phyloP scores from a whole-genome alignment of 2,797 vertebrate genomes.

The Psittacula derbiana region DNA sequence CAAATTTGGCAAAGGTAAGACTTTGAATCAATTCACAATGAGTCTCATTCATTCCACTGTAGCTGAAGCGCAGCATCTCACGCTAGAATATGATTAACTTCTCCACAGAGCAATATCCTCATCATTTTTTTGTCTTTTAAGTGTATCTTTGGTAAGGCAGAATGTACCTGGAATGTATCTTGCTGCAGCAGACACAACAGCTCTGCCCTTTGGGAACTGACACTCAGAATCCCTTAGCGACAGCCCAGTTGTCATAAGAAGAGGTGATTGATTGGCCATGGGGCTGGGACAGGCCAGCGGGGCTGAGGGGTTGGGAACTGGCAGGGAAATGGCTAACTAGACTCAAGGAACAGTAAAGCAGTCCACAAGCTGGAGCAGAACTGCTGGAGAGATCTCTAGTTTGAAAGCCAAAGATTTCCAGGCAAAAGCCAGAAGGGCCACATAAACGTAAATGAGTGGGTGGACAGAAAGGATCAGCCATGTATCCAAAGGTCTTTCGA shows the following conservation, averaged over 20 bases:
- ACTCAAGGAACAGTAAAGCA: not conserved
- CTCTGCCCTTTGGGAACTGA: not conserved
- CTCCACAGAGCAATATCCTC: not conserved
- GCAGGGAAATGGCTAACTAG: not conserved
- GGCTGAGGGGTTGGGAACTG: not conserved
- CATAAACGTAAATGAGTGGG: constrained; percentile 56
- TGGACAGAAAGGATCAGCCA: constrained; percentile 29
- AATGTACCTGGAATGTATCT: not conserved
- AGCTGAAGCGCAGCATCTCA: not conserved
- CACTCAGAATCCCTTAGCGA: not conserved
- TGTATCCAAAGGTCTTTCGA: constrained; percentile 1
- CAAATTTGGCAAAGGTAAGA: not conserved
- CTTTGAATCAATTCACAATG: constrained; percentile 24
- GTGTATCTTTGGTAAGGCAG: not conserved
- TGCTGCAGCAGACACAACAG: constrained; percentile 16
- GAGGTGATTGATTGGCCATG: constrained; percentile 1
- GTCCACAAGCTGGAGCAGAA: constrained; percentile 56
- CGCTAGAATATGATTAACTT: not conserved
- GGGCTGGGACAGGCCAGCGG: not conserved
- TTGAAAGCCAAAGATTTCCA: constrained; percentile 65
- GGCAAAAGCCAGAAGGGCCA: constrained; percentile 58
- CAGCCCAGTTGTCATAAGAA: not conserved
- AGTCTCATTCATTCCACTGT: not conserved
- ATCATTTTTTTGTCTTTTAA: not conserved
- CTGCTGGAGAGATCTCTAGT: constrained; percentile 19